Percentiles rank a stretch among this genome's conserved stretches.
Evolutionary conservation across 2,113 vertebrate species (phyloP).

Genomic region (Ictidomys tridecemlineatus): DNA sequence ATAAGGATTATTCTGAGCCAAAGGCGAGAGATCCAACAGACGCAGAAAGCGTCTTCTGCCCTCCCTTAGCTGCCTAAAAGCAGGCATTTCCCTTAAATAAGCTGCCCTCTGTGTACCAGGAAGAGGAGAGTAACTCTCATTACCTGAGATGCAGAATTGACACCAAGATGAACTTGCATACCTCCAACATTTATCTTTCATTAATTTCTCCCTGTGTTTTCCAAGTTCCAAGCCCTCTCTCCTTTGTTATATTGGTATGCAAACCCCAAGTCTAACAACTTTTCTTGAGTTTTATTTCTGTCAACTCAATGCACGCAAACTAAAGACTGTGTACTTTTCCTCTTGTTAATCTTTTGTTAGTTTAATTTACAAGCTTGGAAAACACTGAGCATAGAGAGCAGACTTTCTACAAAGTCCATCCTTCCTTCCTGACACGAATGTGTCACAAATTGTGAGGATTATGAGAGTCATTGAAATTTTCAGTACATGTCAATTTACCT

Average conservation of each 20-base stretch:
- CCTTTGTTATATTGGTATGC: not conserved
- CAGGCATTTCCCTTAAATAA: not conserved
- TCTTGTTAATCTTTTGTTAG: not conserved
- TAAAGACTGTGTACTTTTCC: not conserved
- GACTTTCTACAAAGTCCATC: too few relatives aligned
- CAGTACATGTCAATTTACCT: not conserved
- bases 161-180: not conserved
- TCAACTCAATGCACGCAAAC: not conserved
- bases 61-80: not conserved
- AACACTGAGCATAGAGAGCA: not conserved
- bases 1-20: not conserved
- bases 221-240: not conserved
- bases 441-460: not conserved
- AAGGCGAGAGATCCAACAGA: not conserved
- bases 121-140: not conserved
- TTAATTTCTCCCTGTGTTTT: not conserved
- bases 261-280: not conserved
- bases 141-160: not conserved
- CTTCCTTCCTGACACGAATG: not conserved
- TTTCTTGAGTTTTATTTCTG: not conserved
- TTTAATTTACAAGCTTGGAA: not conserved
- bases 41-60: not conserved
- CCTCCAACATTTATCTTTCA: not conserved
- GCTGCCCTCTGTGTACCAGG: not conserved
- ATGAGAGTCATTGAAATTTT: not conserved